Evolutionary conservation across 1,140 invertebrate species (phyloP), one percentile per base, ranked within the genome.

Genomic region (Dermatophagoides farinae): DNA sequence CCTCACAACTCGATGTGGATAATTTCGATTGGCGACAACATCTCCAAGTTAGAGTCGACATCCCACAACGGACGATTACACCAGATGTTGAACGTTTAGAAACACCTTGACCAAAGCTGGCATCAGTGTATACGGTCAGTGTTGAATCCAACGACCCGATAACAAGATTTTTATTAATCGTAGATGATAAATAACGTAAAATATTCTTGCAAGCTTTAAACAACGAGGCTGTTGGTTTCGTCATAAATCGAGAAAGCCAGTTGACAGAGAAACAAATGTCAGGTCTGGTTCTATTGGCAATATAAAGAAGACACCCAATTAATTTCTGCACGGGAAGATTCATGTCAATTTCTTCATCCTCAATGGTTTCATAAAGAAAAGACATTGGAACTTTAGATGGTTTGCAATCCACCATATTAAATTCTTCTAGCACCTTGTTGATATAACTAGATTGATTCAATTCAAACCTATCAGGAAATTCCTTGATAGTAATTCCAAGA

Each of bases 1-100:
- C 14, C 10, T 44, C 14, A 10, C 43, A 20, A n/a, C 31, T 31
- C 8, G 31, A 31, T 31, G 8, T 8, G 8, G 43, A 44, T 5
- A n/a, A 5, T 44, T 20, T 44, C 1, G 2, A 5, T 44, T 44
- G 43, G 4, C 10, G 1, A 2, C 2, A 4, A 31, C 31, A 4
- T 4, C 43, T 2, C 43, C 43, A 44, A 5, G 5, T 2, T n/a
- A 44, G 6, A 44, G 18, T 4, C 1, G 14, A n/a, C 1, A 5
- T 20, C 1, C 18, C 62, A 47, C 59, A 65, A 44, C 71, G 39
- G 20, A 66, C 60, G 60, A 70, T 70, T 0, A 71, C 55, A 62
- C 67, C 71, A 1, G 73, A 71, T 16, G 67, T 71, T 9, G 62
- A 69, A 12, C 70, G 68, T 57, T 63, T 66, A 50, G 63, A n/a